Percentiles rank a stretch among this genome's conserved stretches.
Evolutionary conservation across 2,797 vertebrate species (phyloP).

Genomic region (Echiichthys vipera): DNA sequence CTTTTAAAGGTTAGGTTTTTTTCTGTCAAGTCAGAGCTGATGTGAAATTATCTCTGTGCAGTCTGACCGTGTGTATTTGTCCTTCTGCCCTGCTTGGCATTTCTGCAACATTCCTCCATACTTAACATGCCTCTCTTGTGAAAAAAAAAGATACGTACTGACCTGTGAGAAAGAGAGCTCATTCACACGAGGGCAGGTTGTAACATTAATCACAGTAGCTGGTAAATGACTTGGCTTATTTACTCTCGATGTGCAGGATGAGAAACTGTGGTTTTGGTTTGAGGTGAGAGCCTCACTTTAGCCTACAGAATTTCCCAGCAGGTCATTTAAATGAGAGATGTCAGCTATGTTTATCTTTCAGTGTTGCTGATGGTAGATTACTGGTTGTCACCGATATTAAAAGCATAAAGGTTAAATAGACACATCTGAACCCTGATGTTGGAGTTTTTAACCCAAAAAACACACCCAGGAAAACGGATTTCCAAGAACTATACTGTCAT

Average conservation of each 20-base stretch:
- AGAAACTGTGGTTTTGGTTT: constrained; percentile 73
- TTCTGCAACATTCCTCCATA: neutral
- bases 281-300: constrained; percentile 61
- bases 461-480: constrained; percentile 2
- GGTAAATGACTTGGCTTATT: constrained; percentile 73
- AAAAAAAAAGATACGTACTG: constrained; percentile 6
- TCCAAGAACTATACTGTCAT: constrained; percentile 37
- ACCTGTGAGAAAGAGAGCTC: constrained; percentile 46
- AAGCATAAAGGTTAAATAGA: neutral
- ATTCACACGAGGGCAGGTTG: constrained; percentile 38
- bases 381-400: constrained; percentile 2
- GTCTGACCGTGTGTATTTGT: neutral
- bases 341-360: constrained; percentile 61
- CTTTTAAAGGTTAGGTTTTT: neutral
- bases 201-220: constrained; percentile 67
- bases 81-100: neutral
- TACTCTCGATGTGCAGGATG: constrained; percentile 46
- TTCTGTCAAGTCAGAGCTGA: neutral
- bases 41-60: neutral
- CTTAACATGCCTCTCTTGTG: neutral
- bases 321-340: constrained; percentile 71
- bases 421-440: neutral
- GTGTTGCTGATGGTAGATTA: constrained; percentile 7
- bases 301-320: constrained; percentile 76
- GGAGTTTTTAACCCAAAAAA: constrained; percentile 17